Evolutionary conservation across 2,113 vertebrate genomes (phyloP), one percentile per base, ranked within the genome.

Genomic region (Panthera tigris): DNA sequence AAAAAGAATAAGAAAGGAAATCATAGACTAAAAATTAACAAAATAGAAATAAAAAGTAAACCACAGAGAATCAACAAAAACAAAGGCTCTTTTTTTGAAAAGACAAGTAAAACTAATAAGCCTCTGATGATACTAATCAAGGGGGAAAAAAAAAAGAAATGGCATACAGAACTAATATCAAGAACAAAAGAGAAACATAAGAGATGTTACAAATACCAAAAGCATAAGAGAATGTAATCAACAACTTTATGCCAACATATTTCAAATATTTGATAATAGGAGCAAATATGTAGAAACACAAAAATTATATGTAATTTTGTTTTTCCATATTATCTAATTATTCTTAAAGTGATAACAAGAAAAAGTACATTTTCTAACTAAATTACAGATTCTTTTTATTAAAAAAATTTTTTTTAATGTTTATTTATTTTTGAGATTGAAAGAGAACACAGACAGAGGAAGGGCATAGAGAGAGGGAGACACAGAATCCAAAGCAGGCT

Each of bases 11-110:
- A 81, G n/a, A 71, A 94, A 71, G 66, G n/a, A 74, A 84, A 95
- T 76, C 33, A 76, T 45, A 73, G 33, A 68, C 4, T 71, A 36
- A 55, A 90, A 90, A 50, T 73, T 89, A 89, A 52, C 76, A 7
- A 84, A 66, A 90, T 5, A 84, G 23, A 90, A 90, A 90, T 84
- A n/a, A 89, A 89, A 82, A 82, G 52, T 61, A 61, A 89, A 82
- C 52, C 52, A n/a, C 7, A 85, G 50, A 71, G 19, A 79, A 79
- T 39, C 33, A 91, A 85, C 8, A 86, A 84, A 85, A 78, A 57
- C 48, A 91, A 76, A 91, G 71, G 33, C 23, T 95, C 5, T 71
- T 33, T 86, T 86, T 86, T 61, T 69, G 3, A 91, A 91, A 95
- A 95, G 71, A 86, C 48, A 91, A 83, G 45, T 55, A 90, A 86